These are phyloP conservation scores for Perdita meconis DNA, from an alignment of 2,888 invertebrate species.

Conservation along the genomic window DNA sequence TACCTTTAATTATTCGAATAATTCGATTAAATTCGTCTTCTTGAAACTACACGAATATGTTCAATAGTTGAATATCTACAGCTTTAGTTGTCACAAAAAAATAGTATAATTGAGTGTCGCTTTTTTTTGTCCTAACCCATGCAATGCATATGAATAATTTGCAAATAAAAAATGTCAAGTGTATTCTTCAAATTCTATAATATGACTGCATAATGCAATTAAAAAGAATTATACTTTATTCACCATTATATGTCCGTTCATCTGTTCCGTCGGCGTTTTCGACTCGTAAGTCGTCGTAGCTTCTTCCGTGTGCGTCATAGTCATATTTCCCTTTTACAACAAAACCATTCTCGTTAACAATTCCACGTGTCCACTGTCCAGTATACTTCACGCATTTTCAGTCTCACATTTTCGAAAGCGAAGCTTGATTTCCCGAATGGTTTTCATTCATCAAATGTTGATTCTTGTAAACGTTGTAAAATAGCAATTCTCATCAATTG, in stretches of 20 bases:
- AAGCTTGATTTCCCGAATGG: not conserved
- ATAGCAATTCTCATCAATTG: not conserved
- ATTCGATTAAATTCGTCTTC: too few species aligned
- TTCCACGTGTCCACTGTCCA: constrained; percentile 18
- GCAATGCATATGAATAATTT: too few species aligned
- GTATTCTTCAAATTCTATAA: not conserved
- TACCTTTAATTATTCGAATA: too few species aligned
- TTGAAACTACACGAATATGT: too few species aligned
- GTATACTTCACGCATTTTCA: constrained; percentile 22
- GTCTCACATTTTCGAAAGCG: constrained; percentile 42
- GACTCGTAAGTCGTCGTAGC: constrained; percentile 60
- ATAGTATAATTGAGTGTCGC: too few species aligned
- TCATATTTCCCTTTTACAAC: constrained; percentile 35
- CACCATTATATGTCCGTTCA: constrained; percentile 71
- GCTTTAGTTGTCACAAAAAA: too few species aligned
- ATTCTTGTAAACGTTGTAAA: too few species aligned
- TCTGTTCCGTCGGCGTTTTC: constrained; percentile 63
- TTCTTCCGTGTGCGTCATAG: constrained; percentile 67
- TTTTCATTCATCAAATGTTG: not conserved
- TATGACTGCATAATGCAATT: not conserved
- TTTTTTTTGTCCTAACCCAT: too few species aligned
- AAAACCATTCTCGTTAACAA: constrained; percentile 14
- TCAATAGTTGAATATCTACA: too few species aligned
- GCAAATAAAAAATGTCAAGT: too few species aligned
- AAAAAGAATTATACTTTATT: constrained; percentile 38